Evolutionary conservation across 2,888 invertebrate species (phyloP), one percentile per base, ranked within the genome.

Genomic region (Caenorhabditis afra): DNA sequence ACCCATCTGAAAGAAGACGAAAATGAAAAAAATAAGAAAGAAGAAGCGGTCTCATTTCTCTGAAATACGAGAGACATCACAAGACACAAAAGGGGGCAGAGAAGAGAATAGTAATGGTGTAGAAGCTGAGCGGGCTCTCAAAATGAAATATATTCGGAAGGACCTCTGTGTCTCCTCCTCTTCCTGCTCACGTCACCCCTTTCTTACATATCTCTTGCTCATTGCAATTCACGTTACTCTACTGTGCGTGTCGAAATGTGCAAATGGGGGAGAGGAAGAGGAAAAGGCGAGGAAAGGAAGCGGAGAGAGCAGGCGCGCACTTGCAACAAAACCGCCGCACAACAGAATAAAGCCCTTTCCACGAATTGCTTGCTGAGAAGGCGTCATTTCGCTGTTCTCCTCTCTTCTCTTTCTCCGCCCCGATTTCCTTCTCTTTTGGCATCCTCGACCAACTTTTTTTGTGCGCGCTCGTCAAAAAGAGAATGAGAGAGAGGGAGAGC

Each of bases 1-100:
- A 35, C 85, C 85, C 85, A 85, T 85, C 81, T 81, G 81, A 74
- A 74, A 61, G n/a, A 58, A 58, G 8, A 29, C 4, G 29, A 29
- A 29, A 29, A 29, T 29, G 41, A 14, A 39, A 44, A 59, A 23
- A 7, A 61, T 16, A 16, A 45, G 14, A 59, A 47, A 44, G 39
- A 44, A 58, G n/a, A 23, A 4, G 23, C 14, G 37, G 50, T 22
- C 50, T 50, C 50, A 29, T 29, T 5, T 22, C 82, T 82, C 79
- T 81, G 81, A 67, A 70, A 64, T 39, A 29, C 35, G 35, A 18
- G 35, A 52, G 23, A 37, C 10, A 20, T 11, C 22, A 68, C 44
- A 37, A n/a, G 44, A 58, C 41, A 35, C 45, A 55, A 76, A 62
- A 29, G 22, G 44, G 58, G 45, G 55, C 61, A 47, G 44, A 65